phyloP scores from a whole-genome alignment of 2,797 vertebrate genomes.

The Sphenopsis melanotis region DNA sequence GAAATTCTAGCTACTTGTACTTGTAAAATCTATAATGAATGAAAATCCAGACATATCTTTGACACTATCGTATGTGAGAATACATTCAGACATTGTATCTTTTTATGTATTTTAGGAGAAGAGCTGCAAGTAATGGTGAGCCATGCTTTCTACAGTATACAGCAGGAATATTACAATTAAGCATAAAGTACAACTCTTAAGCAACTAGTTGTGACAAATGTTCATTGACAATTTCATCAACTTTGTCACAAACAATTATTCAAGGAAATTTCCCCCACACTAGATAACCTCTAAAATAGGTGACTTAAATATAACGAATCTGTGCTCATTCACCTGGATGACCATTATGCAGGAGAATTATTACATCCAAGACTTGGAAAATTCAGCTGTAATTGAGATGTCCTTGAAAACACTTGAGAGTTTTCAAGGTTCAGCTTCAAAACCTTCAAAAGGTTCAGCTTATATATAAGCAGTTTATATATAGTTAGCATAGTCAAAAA shows the following conservation, averaged over 20 bases:
- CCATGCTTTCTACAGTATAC: background rate
- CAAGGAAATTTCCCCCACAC: background rate
- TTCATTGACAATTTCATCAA: background rate
- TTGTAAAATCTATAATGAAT: background rate
- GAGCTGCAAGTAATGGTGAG: background rate
- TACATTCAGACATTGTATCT: accelerated
- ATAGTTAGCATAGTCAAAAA: background rate
- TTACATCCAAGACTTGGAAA: background rate
- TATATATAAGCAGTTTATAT: background rate
- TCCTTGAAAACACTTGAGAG: background rate
- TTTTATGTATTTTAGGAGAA: background rate
- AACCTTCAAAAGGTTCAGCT: background rate
- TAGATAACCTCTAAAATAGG: background rate
- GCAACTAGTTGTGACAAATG: background rate
- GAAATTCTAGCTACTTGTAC: background rate
- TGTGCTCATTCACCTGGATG: background rate
- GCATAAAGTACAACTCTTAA: background rate
- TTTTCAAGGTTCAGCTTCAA: background rate
- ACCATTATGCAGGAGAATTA: background rate
- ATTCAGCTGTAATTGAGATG: background rate
- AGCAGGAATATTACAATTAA: background rate
- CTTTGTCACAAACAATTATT: background rate
- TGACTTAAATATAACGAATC: background rate
- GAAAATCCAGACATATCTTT: background rate
- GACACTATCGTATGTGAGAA: background rate